These are phyloP conservation scores for Manduca sexta DNA, from an alignment of 1,140 invertebrate species.

Conservation along the genomic window DNA sequence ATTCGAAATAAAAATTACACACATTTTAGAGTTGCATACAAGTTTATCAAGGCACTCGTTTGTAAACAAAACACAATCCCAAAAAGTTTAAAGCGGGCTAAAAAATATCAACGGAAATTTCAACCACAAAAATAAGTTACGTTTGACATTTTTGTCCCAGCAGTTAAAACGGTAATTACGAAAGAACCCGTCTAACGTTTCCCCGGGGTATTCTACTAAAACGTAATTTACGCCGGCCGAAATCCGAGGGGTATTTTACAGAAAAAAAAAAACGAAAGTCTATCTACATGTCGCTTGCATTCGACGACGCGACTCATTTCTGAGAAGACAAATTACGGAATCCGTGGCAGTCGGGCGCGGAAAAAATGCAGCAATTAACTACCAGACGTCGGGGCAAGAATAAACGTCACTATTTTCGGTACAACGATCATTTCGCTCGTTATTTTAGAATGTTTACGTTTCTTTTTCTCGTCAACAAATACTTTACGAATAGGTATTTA, in stretches of 20 bases:
- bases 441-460: conserved; percentile 45
- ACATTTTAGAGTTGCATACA: no score
- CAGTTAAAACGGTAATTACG: conserved; percentile 67
- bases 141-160: conserved; percentile 61
- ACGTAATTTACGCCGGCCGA: conserved; percentile 63
- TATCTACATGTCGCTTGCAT: conserved; percentile 64
- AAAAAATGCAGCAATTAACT: conserved; percentile 71
- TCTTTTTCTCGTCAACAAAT: conserved; percentile 31
- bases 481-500: conserved; percentile 17
- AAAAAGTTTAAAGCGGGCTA: no score
- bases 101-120: conserved; percentile 24
- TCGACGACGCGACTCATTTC: conserved; percentile 71
- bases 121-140: conserved; percentile 47
- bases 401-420: conserved; percentile 52
- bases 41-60: no score
- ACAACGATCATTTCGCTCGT: conserved; percentile 44
- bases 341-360: conserved; percentile 52
- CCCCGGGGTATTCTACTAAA: conserved; percentile 61
- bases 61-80: no score
- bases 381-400: conserved; percentile 40
- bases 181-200: conserved; percentile 61
- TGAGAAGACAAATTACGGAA: conserved; percentile 70
- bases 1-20: no score
- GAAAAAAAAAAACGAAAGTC: conserved; percentile 56
- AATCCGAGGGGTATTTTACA: conserved; percentile 56